Conservation (phyloP, 1,140 invertebrate genomes). For the Pollicipes pollicipes region DNA sequence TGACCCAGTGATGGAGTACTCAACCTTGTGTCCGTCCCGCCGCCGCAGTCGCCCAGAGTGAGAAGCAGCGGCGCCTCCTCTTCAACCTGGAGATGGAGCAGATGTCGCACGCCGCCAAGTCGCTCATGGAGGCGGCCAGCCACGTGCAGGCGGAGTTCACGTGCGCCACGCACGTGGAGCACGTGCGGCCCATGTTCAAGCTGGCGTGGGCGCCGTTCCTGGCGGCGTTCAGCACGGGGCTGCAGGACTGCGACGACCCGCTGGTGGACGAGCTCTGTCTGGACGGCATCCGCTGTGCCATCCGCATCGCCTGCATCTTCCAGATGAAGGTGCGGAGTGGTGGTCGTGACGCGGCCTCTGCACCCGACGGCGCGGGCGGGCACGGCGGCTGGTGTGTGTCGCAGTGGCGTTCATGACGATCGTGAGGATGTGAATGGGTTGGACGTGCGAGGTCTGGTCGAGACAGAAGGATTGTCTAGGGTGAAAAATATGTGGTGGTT, state of each 20-base stretch:
- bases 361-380: too few species aligned
- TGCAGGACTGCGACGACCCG: conserved; percentile 93
- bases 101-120: conserved; percentile 89
- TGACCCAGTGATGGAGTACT: too few species aligned
- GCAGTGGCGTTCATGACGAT: too few species aligned
- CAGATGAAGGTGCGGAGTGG: conserved; percentile 50
- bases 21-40: too few species aligned
- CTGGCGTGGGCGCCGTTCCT: conserved; percentile 97
- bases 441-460: too few species aligned
- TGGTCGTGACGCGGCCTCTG: too few species aligned
- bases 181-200: conserved; percentile 95
- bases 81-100: conserved; percentile 99
- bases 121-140: conserved; percentile 96
- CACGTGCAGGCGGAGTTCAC: conserved; percentile 94
- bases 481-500: too few species aligned
- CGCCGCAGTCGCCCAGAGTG: conserved; percentile 59
- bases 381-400: too few species aligned
- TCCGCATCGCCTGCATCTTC: conserved; percentile 95
- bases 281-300: conserved; percentile 86
- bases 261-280: conserved; percentile 86
- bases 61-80: conserved; percentile 77
- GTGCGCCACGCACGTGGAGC: conserved; percentile 89
- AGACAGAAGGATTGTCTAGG: too few species aligned
- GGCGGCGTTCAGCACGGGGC: conserved; percentile 91
- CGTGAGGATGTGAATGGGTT: too few species aligned